A percentile compares a stretch with the other conserved stretches of the same genome.
Evolutionary conservation across 2,888 invertebrate species (phyloP).

Genomic region (Nasonia oneida): DNA sequence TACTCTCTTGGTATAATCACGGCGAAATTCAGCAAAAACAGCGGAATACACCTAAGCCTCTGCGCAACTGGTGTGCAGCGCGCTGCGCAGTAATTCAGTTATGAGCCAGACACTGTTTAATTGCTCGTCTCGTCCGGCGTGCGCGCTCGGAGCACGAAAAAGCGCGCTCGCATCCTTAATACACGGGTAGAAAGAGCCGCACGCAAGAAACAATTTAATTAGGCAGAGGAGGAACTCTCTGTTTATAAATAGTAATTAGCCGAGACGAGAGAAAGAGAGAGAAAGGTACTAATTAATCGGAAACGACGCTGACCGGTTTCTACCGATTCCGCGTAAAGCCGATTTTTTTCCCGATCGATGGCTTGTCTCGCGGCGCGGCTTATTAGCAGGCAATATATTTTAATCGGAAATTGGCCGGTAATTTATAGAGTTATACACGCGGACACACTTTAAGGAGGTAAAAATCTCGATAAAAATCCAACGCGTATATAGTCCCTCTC

Average conservation of each 20-base stretch:
- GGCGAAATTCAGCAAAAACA: background rate
- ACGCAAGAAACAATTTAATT: slow-evolving; percentile 45
- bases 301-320: background rate
- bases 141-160: background rate
- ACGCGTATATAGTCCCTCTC: background rate
- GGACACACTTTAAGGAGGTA: background rate
- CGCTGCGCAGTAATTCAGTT: background rate
- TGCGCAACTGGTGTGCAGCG: background rate
- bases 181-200: background rate
- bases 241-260: slow-evolving; percentile 56
- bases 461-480: too few species aligned
- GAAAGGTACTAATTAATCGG: slow-evolving; percentile 67
- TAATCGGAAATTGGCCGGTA: slow-evolving; percentile 73
- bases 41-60: background rate
- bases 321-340: background rate
- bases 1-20: background rate
- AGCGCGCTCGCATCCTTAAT: slow-evolving; percentile 24
- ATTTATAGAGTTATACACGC: slow-evolving; percentile 66
- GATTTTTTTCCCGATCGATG: background rate
- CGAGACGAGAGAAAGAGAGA: slow-evolving; percentile 63
- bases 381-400: slow-evolving; percentile 77
- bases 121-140: background rate
- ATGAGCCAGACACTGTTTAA: slow-evolving; percentile 12
- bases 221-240: slow-evolving; percentile 18
- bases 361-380: slow-evolving; percentile 72